A percentile compares a stretch with the other conserved stretches of the same genome.
These are phyloP conservation scores for Leucophenga montana DNA, from an alignment of 2,888 invertebrate species.

Conservation along the genomic window DNA sequence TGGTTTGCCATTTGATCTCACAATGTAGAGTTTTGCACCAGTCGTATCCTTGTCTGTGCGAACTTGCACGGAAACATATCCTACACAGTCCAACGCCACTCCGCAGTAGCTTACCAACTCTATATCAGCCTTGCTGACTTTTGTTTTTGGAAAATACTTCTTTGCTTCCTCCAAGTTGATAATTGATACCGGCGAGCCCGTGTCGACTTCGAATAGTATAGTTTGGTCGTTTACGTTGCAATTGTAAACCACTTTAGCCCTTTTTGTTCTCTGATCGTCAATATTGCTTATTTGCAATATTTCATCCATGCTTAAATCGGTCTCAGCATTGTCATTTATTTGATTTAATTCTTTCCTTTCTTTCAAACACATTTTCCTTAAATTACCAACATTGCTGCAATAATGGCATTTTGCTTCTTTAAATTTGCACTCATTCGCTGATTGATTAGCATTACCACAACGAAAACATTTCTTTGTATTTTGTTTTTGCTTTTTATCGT, in stretches of 20 bases:
- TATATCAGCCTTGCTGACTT: too few species aligned
- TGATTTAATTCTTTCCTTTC: conserved; percentile 30
- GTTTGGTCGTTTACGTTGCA: conserved; percentile 32
- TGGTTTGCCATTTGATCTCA: conserved; percentile 34
- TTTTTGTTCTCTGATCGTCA: conserved; percentile 17
- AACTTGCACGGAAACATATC: conserved; percentile 14
- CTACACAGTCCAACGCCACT: too few species aligned
- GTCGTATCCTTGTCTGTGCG: neutral
- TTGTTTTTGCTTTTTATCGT: neutral
- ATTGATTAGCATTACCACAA: conserved; percentile 31
- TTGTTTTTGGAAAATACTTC: conserved; percentile 25
- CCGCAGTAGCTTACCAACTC: too few species aligned
- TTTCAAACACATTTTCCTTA: conserved; percentile 35
- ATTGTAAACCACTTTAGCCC: conserved; percentile 25
- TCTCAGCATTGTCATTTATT: conserved; percentile 34
- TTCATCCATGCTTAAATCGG: conserved; percentile 25
- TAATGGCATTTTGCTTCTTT: conserved; percentile 34
- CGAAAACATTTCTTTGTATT: conserved; percentile 33
- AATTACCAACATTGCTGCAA: conserved; percentile 31
- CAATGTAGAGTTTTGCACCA: conserved; percentile 36
- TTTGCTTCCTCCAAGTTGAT: conserved; percentile 26
- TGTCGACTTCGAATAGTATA: conserved; percentile 35
- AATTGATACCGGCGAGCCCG: conserved; percentile 31
- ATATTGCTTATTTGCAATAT: conserved; percentile 27
- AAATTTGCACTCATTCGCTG: conserved; percentile 32